Conservation (phyloP, 64 coral and sea anemone species). For the Catalaphyllia jardinei region DNA sequence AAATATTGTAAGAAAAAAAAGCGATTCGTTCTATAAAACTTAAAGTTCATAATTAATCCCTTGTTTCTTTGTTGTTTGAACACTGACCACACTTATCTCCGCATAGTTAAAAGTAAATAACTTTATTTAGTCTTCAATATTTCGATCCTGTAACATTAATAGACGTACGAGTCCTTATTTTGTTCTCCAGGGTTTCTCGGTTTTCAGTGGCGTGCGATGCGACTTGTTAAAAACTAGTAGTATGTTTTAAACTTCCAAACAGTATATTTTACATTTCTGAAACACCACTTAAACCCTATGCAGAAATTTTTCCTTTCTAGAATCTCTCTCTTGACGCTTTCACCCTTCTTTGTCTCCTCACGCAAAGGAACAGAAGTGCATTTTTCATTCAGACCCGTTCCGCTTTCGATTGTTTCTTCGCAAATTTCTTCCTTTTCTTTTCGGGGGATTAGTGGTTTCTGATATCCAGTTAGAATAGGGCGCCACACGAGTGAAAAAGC, state of each 20-base stretch:
- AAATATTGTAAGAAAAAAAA: too few relatives aligned
- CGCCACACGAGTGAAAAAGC: conserved; percentile 55
- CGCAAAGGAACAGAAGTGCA: neutral
- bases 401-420: neutral
- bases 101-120: too few relatives aligned
- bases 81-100: too few relatives aligned
- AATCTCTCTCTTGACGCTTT: neutral
- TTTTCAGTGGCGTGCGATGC: too few relatives aligned
- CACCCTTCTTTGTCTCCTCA: neutral
- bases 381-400: neutral
- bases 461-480: conserved; percentile 55
- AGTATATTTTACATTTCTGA: neutral
- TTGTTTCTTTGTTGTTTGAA: too few relatives aligned
- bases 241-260: conserved; percentile 3
- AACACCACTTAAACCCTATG: neutral
- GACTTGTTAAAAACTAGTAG: too few relatives aligned
- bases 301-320: neutral
- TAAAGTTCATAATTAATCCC: too few relatives aligned
- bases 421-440: neutral
- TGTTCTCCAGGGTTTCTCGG: too few relatives aligned
- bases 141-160: too few relatives aligned
- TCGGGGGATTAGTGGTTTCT: neutral
- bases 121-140: too few relatives aligned
- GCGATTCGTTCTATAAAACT: too few relatives aligned
- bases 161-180: too few relatives aligned